Base-by-base conservation (phyloP, 2,113 vertebrate genomes). In the Proterorhinus semilunaris region DNA sequence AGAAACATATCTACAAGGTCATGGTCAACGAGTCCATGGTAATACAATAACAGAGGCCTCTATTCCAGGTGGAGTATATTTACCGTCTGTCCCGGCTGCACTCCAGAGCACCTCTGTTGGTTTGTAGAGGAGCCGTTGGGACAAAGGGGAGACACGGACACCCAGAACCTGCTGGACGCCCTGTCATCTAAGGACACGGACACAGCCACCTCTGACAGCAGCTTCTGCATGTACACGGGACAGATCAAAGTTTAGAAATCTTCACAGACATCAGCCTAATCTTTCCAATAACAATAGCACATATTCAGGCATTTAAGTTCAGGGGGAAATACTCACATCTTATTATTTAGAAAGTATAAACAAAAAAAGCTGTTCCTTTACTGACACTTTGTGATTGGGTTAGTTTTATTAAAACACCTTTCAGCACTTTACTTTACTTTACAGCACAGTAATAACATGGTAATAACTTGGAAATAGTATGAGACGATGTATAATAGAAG, bases 201-300 rank as follows among this genome's bases (percentile, higher is more conserved):
- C 81, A 99, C 90, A 86, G 93, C 92, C 70, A 98, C 96, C 89
- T 98, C 96, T 36, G 96, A 96, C 76, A 98, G 84, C 46, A 98
- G 89, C 84, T 93, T 97, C 98, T 94, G 77, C 27, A 81, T 10
- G 69, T 15, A 83, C 48, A 45, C 10, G 64, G 10, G 6, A 52
- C 3, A 49, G 49, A 64, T 70, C 51, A 50, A 36, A 36, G 27
- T 4, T 36, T 4, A 36, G 27, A 36, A 36, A 36, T 36, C 27
- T 36, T 36, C 27, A 36, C 27, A 36, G 27, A 36, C 27, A 36
- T 36, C 27, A 36, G 27, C 27, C 27, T 36, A 36, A 36, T 36
- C 27, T 1, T 36, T 36, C 27, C 27, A 36, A 36, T 4, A 5
- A 36, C 27, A 36, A 36, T 36, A 36, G 27, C 27, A 36, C 3